Conservation (phyloP, 1,140 invertebrate genomes). For the Cephus cinctus region DNA sequence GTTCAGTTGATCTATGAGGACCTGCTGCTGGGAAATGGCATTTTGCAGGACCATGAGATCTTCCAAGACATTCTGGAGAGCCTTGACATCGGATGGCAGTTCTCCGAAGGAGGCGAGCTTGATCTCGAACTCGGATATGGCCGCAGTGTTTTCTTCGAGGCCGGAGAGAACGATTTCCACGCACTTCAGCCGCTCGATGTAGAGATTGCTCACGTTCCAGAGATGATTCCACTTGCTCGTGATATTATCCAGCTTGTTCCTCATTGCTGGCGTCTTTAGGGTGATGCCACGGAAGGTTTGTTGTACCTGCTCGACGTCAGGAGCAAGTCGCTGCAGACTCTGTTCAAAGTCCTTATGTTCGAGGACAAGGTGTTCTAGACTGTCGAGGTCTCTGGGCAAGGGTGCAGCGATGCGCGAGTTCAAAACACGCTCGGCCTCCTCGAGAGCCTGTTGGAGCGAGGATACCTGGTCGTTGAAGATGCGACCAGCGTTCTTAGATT, state of each 20-base stretch:
- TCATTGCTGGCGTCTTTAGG: slow-evolving; percentile 84
- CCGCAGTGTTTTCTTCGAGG: slow-evolving; percentile 84
- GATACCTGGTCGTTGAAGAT: slow-evolving; percentile 83
- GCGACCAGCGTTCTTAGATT: slow-evolving; percentile 82
- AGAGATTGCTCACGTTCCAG: slow-evolving; percentile 81
- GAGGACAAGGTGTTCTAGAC: slow-evolving; percentile 80
- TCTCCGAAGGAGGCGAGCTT: slow-evolving; percentile 83
- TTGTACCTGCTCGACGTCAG: slow-evolving; percentile 80
- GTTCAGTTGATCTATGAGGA: slow-evolving; percentile 85
- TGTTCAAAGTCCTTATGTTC: slow-evolving; percentile 89
- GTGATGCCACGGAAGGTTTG: slow-evolving; percentile 79
- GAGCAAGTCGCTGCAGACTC: slow-evolving; percentile 68
- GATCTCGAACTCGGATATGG: slow-evolving; percentile 89
- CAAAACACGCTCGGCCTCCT: slow-evolving; percentile 82
- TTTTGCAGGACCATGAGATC: slow-evolving; percentile 78
- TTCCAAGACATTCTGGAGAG: slow-evolving; percentile 70
- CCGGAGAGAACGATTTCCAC: slow-evolving; percentile 86
- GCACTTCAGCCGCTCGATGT: slow-evolving; percentile 88
- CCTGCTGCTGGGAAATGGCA: slow-evolving; percentile 79
- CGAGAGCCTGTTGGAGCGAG: slow-evolving; percentile 77
- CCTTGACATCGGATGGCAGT: slow-evolving; percentile 78
- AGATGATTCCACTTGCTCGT: slow-evolving; percentile 90
- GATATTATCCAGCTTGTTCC: slow-evolving; percentile 84
- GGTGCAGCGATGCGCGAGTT: slow-evolving; percentile 77
- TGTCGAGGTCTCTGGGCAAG: slow-evolving; percentile 81